Evolutionary conservation across 2,113 vertebrate genomes (phyloP).

Genomic region (Melanotaenia duboulayi): DNA sequence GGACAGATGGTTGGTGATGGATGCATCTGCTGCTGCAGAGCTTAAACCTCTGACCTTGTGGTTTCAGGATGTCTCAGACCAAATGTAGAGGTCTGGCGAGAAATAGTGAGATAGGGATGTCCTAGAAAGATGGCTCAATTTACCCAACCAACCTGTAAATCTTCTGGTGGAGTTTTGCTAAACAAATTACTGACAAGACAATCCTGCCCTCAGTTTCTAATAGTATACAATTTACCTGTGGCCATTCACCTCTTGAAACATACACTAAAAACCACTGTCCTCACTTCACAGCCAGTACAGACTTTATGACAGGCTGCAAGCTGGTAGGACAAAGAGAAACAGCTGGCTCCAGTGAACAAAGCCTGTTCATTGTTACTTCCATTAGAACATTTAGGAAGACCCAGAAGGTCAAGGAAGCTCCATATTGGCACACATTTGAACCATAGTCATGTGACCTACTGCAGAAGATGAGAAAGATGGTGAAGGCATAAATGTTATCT

Average conservation of each 20-base stretch:
- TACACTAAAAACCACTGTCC: background rate
- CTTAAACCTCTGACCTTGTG: slow-evolving; percentile 64
- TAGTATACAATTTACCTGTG: background rate
- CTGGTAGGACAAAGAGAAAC: slow-evolving; percentile 43
- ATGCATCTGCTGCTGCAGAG: slow-evolving; percentile 63
- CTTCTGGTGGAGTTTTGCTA: too few relatives aligned
- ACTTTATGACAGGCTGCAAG: slow-evolving; percentile 30
- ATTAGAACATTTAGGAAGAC: slow-evolving; percentile 69
- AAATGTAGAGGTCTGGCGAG: slow-evolving; percentile 48
- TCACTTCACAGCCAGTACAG: slow-evolving; percentile 9
- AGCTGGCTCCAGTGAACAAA: slow-evolving; percentile 69
- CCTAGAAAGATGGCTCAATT: background rate
- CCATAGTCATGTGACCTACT: slow-evolving; percentile 50
- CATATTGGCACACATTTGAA: slow-evolving; percentile 57
- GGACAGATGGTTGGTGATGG: slow-evolving; percentile 73
- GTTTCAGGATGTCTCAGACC: slow-evolving; percentile 43
- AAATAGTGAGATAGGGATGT: slow-evolving; percentile 17
- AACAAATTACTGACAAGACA: too few relatives aligned
- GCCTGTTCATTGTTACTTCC: slow-evolving; percentile 60
- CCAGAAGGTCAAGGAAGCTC: slow-evolving; percentile 67
- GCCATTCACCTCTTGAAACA: slow-evolving; percentile 2
- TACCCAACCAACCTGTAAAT: background rate
- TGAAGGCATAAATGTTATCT: slow-evolving; percentile 50
- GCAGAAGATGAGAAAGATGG: slow-evolving; percentile 27
- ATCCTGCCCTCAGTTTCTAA: background rate